These are phyloP conservation scores for Dasypogon diadema DNA, from an alignment of 2,888 invertebrate genomes.

Conservation along the genomic window DNA sequence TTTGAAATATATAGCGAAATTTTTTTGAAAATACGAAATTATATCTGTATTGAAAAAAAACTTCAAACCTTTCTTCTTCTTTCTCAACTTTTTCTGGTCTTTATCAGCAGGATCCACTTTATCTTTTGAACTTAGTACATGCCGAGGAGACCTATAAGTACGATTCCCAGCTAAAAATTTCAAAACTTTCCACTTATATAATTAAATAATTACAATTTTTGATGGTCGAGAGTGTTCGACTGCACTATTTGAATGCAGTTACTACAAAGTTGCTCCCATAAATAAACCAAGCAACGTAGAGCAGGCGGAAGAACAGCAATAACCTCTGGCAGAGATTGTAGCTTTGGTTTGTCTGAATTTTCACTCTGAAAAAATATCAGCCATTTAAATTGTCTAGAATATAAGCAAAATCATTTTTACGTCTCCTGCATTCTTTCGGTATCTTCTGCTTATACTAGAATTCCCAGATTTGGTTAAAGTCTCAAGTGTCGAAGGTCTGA, in stretches of 20 bases:
- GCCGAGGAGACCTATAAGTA: conserved; percentile 53
- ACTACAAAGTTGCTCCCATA: conserved; percentile 89
- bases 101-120: conserved; percentile 61
- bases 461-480: conserved; percentile 82
- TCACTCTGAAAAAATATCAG: conserved; percentile 25
- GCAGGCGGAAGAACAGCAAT: conserved; percentile 88
- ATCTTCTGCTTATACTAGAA: conserved; percentile 81
- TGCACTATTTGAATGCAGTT: conserved; percentile 76
- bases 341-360: conserved; percentile 61
- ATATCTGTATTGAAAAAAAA: background rate
- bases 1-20: too few relatives aligned
- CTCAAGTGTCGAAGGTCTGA: conserved; percentile 83
- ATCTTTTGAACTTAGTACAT: conserved; percentile 55
- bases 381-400: background rate
- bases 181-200: too few relatives aligned
- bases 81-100: conserved; percentile 63
- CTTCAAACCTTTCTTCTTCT: conserved; percentile 64
- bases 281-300: conserved; percentile 84
- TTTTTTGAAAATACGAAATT: too few relatives aligned
- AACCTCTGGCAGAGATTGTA: conserved; percentile 68
- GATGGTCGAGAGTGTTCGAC: conserved; percentile 64
- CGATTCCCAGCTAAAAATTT: background rate
- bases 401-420: conserved; percentile 48
- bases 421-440: conserved; percentile 66
- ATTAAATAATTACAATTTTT: conserved; percentile 58